Evolutionary conservation across 2,888 invertebrate genomes (phyloP).

Genomic region (Epinotia bilunana): DNA sequence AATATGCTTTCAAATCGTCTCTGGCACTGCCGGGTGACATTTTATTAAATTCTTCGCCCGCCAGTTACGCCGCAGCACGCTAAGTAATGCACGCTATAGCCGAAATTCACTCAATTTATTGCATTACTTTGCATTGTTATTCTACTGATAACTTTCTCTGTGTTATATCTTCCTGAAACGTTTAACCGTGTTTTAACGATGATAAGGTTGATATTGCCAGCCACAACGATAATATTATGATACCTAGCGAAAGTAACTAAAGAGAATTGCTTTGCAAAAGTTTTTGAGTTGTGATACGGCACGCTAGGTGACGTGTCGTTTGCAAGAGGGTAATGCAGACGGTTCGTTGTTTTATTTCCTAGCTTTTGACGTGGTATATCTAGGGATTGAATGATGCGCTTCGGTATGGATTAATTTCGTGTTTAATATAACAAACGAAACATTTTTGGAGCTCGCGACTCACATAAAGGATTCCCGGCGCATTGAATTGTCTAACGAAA

Average conservation of each 20-base stretch:
- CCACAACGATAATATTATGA: not conserved
- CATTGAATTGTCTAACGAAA: not conserved
- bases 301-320: constrained; percentile 30
- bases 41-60: constrained; percentile 34
- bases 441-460: not conserved
- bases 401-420: not conserved
- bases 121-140: constrained; percentile 44
- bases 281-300: constrained; percentile 26
- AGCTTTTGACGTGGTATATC: constrained; percentile 16
- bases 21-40: constrained; percentile 28
- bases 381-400: constrained; percentile 5
- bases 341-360: constrained; percentile 22
- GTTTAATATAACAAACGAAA: not conserved
- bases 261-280: constrained; percentile 22
- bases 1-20: constrained; percentile 20
- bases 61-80: constrained; percentile 24
- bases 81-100: constrained; percentile 38
- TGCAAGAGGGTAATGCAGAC: constrained; percentile 22
- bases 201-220: constrained; percentile 13
- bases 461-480: not conserved
- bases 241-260: constrained; percentile 17
- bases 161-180: not conserved
- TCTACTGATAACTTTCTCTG: constrained; percentile 31
- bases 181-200: not conserved
- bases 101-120: constrained; percentile 42